A percentile compares a stretch with the other conserved stretches of the same genome.
These are phyloP conservation scores for Brachyalestes nurse DNA, from an alignment of 2,797 vertebrate species.

Conservation along the genomic window DNA sequence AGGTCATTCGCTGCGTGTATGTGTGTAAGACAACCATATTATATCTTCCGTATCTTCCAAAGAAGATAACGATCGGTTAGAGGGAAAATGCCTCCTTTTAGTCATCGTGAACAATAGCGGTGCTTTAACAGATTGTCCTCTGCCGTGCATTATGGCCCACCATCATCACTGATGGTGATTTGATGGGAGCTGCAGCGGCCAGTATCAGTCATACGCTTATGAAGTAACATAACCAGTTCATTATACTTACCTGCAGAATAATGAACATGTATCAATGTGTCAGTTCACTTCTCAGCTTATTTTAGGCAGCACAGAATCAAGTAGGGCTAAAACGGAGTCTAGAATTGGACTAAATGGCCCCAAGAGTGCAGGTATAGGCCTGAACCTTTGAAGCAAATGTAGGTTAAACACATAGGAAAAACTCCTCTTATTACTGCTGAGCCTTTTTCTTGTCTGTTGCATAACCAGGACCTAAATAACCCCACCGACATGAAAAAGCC, in stretches of 20 bases:
- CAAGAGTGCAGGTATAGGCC: constrained; percentile 1
- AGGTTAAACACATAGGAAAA: constrained; percentile 78
- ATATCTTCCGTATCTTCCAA: constrained; percentile 58
- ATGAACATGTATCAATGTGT: neutral
- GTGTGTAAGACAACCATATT: constrained; percentile 60
- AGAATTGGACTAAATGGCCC: constrained; percentile 1
- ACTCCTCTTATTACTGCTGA: constrained; percentile 75
- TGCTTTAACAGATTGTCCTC: constrained; percentile 42
- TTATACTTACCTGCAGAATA: constrained; percentile 17
- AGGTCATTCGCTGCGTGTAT: constrained; percentile 65
- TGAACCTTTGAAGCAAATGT: constrained; percentile 75
- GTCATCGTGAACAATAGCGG: constrained; percentile 42
- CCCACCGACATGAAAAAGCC: constrained; percentile 54
- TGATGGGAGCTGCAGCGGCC: constrained; percentile 34
- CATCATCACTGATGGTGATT: constrained; percentile 43
- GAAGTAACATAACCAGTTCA: constrained; percentile 12
- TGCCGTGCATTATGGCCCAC: constrained; percentile 1
- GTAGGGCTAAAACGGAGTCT: neutral
- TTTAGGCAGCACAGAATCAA: neutral
- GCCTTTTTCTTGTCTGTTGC: constrained; percentile 70
- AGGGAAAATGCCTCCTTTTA: constrained; percentile 56
- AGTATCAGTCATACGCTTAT: constrained; percentile 40
- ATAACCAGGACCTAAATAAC: constrained; percentile 73
- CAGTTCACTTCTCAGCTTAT: neutral
- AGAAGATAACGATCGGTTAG: constrained; percentile 55